A percentile compares a stretch with the other conserved stretches of the same genome.
Conservation (phyloP, 1,140 invertebrate genomes). For the Uloborus diversus region DNA sequence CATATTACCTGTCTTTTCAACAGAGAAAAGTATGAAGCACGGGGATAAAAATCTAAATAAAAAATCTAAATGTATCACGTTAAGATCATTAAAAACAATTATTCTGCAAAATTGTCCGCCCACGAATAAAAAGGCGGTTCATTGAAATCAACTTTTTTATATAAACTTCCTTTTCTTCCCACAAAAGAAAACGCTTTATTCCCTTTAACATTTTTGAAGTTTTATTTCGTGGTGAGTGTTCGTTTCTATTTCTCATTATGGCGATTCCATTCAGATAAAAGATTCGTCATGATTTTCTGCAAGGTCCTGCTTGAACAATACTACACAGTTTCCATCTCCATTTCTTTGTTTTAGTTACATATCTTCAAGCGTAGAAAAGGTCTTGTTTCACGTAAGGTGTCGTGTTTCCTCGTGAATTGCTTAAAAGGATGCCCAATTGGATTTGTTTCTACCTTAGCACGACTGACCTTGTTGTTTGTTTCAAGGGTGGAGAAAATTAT, state of each 20-base stretch:
- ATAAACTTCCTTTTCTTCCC: constrained; percentile 25
- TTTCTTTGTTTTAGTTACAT: constrained; percentile 49
- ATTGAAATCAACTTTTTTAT: constrained; percentile 25
- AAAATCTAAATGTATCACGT: constrained; percentile 40
- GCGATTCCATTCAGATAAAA: constrained; percentile 31
- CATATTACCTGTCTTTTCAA: no score
- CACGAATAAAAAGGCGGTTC: constrained; percentile 8
- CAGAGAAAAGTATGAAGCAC: no score
- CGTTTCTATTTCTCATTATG: constrained; percentile 29
- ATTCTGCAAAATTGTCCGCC: constrained; percentile 36
- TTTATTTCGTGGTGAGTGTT: constrained; percentile 17
- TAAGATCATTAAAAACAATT: constrained; percentile 45
- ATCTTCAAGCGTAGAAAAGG: constrained; percentile 45
- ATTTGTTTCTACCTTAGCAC: constrained; percentile 7
- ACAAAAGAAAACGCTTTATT: background rate
- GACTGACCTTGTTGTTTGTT: constrained; percentile 26
- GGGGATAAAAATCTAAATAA: no score
- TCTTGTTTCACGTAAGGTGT: constrained; percentile 48
- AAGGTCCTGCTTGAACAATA: constrained; percentile 24
- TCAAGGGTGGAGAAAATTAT: background rate
- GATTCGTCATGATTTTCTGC: constrained; percentile 30
- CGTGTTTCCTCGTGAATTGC: constrained; percentile 34
- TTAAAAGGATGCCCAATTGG: constrained; percentile 8
- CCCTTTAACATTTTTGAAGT: constrained; percentile 12
- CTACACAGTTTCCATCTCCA: constrained; percentile 2